Evolutionary conservation across 53 echinoderm and acorn worm genomes (phyloP).

Genomic region (Astropecten irregularis): DNA sequence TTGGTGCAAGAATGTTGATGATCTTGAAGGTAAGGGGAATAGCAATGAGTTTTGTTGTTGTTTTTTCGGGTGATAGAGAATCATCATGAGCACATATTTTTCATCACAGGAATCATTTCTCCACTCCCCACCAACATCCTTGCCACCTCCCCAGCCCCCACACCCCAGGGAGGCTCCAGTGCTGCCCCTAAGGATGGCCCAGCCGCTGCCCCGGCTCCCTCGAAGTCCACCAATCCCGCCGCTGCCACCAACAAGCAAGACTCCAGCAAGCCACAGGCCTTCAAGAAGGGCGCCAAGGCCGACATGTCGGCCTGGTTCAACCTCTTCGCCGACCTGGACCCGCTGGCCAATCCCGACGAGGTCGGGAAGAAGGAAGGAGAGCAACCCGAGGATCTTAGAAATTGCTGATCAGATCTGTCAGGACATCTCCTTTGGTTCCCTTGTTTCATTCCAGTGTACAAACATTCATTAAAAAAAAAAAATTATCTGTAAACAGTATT

Average conservation of each 20-base stretch:
- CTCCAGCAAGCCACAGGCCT: slow-evolving; percentile 94
- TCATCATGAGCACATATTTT: not conserved
- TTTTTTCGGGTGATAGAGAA: not conserved
- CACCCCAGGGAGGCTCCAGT: slow-evolving; percentile 37
- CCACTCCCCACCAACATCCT: slow-evolving; percentile 19
- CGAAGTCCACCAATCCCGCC: not conserved
- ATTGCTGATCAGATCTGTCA: slow-evolving; percentile 76
- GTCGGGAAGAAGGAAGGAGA: slow-evolving; percentile 80
- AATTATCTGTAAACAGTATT: too few relatives aligned
- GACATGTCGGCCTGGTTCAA: slow-evolving; percentile 99
- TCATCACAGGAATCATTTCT: slow-evolving; percentile 32
- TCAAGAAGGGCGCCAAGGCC: slow-evolving; percentile 84
- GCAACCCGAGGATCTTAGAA: slow-evolving; percentile 65
- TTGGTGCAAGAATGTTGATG: too few relatives aligned
- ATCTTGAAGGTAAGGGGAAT: too few relatives aligned
- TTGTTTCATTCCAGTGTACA: too few relatives aligned
- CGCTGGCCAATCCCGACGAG: slow-evolving; percentile 92
- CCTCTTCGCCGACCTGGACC: slow-evolving; percentile 97
- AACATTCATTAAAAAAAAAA: too few relatives aligned
- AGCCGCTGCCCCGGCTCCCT: not conserved
- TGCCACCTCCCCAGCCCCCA: slow-evolving; percentile 53
- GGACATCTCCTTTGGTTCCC: too few relatives aligned
- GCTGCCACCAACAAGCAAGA: slow-evolving; percentile 67
- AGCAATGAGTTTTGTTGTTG: not conserved
- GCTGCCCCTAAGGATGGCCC: slow-evolving; percentile 8